A percentile compares a stretch with the other conserved stretches of the same genome.
These are phyloP conservation scores for Cacatua alba DNA, from an alignment of 2,113 vertebrate genomes.

Conservation along the genomic window DNA sequence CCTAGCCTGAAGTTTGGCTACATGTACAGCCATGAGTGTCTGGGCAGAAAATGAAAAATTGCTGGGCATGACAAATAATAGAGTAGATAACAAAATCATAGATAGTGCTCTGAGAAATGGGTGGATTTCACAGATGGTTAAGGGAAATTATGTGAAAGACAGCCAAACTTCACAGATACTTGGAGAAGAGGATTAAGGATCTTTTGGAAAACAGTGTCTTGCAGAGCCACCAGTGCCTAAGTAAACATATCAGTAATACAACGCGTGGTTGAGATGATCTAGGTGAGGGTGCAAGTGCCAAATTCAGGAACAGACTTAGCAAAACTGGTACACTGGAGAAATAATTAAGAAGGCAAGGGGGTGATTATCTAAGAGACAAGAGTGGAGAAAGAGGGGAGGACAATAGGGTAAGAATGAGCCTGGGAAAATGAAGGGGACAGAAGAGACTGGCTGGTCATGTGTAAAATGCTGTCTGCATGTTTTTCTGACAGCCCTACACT, in stretches of 20 bases:
- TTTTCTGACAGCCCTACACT: neutral
- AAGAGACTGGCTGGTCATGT: neutral
- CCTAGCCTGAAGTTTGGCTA: neutral
- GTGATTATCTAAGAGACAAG: neutral
- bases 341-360: neutral
- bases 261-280: neutral
- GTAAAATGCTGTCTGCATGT: accelerated
- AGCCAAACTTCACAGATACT: neutral
- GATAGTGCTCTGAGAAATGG: neutral
- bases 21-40: neutral
- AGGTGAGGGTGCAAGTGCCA: neutral
- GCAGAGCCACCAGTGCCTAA: neutral
- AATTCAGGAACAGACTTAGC: neutral
- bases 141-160: neutral
- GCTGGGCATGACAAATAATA: neutral
- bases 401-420: neutral
- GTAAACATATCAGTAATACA: neutral
- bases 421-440: neutral
- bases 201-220: neutral
- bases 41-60: neutral
- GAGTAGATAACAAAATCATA: neutral
- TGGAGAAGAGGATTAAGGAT: neutral
- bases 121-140: neutral
- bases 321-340: neutral
- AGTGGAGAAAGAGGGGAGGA: neutral